Conservation (phyloP, 2,888 invertebrate species). For the Drosophila hamatofila region DNA sequence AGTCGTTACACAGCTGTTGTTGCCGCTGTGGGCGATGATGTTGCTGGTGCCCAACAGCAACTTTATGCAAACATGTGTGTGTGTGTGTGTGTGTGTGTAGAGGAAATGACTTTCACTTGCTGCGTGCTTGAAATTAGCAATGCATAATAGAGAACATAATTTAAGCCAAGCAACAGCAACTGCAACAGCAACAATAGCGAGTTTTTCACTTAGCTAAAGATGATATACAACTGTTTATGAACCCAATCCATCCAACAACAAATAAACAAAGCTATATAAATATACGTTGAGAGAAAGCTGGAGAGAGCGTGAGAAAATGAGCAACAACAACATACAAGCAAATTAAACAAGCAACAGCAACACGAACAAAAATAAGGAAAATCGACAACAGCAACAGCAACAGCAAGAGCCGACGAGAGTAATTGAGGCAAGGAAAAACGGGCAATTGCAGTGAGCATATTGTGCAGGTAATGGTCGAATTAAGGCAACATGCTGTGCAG, state of each 20-base stretch:
- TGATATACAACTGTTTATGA: constrained; percentile 51
- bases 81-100: constrained; percentile 14
- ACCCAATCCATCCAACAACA: constrained; percentile 70
- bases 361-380: constrained; percentile 15
- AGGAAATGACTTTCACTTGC: constrained; percentile 33
- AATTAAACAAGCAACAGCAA: constrained; percentile 36
- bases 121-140: constrained; percentile 51
- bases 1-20: constrained; percentile 43
- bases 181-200: constrained; percentile 5
- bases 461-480: constrained; percentile 52
- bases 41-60: constrained; percentile 17
- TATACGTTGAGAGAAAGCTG: constrained; percentile 5
- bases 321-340: constrained; percentile 16
- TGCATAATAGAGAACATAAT: constrained; percentile 38
- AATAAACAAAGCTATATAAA: constrained; percentile 17
- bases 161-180: constrained; percentile 39
- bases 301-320: constrained; percentile 11
- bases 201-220: constrained; percentile 5
- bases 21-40: constrained; percentile 11
- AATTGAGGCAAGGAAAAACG: constrained; percentile 13
- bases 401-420: constrained; percentile 13
- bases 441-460: constrained; percentile 26
- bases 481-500: constrained; percentile 56
- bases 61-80: constrained; percentile 1
- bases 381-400: constrained; percentile 3